Evolutionary conservation across 2,888 invertebrate species (phyloP).

Genomic region (Erebia epiphron): DNA sequence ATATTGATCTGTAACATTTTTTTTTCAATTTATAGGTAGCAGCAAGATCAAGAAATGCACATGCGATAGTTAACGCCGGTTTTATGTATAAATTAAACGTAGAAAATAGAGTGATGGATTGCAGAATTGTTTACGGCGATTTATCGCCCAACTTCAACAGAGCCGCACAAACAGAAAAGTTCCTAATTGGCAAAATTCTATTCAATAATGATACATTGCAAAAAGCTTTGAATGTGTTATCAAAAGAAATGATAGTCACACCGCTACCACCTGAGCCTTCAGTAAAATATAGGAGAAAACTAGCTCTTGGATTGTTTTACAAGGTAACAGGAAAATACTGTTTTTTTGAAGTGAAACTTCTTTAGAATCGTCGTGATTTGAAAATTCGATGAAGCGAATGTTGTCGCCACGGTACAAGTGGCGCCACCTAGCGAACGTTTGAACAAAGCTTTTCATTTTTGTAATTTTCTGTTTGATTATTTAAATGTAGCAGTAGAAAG

Average conservation of each 20-base stretch:
- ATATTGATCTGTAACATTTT: not conserved
- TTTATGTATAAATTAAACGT: conserved; percentile 84
- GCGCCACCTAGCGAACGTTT: too few species aligned
- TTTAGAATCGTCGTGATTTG: too few species aligned
- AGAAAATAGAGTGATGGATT: conserved; percentile 63
- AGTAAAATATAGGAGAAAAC: conserved; percentile 82
- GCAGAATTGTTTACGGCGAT: conserved; percentile 84
- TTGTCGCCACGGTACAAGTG: too few species aligned
- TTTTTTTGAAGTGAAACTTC: too few species aligned
- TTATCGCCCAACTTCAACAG: conserved; percentile 80
- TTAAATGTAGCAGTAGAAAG: too few species aligned
- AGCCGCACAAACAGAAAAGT: conserved; percentile 83
- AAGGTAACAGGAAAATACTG: conserved; percentile 72
- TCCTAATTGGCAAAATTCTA: conserved; percentile 56
- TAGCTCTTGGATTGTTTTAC: conserved; percentile 86
- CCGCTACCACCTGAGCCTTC: conserved; percentile 81
- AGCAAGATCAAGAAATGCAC: conserved; percentile 88
- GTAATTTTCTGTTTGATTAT: too few species aligned
- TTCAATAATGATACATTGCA: conserved; percentile 75
- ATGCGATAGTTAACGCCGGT: conserved; percentile 89
- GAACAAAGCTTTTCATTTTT: too few species aligned
- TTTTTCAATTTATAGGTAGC: conserved; percentile 80
- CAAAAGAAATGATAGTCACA: conserved; percentile 83
- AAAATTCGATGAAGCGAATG: too few species aligned
- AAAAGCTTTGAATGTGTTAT: conserved; percentile 78